Evolutionary conservation across 2,888 invertebrate species (phyloP).

Genomic region (Platycnemis pennipes): DNA sequence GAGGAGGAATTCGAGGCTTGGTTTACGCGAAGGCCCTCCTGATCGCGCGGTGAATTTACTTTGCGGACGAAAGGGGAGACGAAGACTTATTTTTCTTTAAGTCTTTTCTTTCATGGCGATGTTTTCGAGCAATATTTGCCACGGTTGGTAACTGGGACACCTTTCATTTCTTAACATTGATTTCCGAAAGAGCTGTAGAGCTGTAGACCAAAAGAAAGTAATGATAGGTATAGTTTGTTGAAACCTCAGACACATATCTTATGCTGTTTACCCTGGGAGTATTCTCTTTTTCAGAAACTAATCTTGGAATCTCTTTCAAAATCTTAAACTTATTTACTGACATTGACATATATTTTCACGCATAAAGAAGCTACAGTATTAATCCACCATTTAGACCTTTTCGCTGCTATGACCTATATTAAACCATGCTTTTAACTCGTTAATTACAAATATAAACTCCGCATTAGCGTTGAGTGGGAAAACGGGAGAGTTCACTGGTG

Average conservation of each 20-base stretch:
- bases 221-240: too few species aligned
- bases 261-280: too few species aligned
- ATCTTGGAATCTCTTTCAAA: neutral
- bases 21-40: slow-evolving; percentile 40
- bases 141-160: neutral
- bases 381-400: too few species aligned
- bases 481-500: neutral
- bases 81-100: neutral
- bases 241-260: too few species aligned
- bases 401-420: too few species aligned
- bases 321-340: too few species aligned
- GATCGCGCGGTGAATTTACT: neutral
- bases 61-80: neutral
- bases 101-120: neutral
- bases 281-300: neutral
- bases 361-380: too few species aligned
- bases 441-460: too few species aligned
- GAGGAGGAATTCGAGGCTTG: slow-evolving; percentile 21
- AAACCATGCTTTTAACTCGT: too few species aligned
- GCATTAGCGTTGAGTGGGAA: too few species aligned
- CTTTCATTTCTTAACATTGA: neutral
- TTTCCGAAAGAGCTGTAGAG: neutral
- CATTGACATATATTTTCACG: too few species aligned
- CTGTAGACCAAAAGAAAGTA: neutral
- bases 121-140: neutral